Base-by-base conservation (phyloP, 2,888 invertebrate genomes). In the Trilocha varians region DNA sequence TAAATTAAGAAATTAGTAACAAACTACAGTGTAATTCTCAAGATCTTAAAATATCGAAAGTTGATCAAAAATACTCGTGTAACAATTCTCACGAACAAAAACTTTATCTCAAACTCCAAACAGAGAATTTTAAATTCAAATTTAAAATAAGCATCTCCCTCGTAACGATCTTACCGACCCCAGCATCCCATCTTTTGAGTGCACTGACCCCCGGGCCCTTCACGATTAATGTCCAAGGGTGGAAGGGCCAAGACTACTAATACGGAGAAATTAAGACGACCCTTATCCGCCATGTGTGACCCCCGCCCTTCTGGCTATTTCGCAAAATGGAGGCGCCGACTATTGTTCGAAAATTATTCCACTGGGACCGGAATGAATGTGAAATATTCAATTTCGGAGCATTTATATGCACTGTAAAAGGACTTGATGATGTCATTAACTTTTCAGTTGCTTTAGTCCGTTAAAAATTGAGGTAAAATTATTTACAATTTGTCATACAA, bases 231-330 rank as follows among this genome's bases (percentile, higher is more conserved):
- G 74, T 67, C 72, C 75, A 70, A 65, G 67, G 80, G 84, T 78
- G 73, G 25, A 25, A 25, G 25, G 70, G 59, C 68, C 66, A 80
- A 79, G 82, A 79, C 70, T 78, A 70, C 71, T 78, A 76, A 80
- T 76, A 74, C 77, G 62, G 68, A 65, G 65, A 83, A 82, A 84
- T 84, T 82, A 85, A 85, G 84, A 85, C 62, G 74, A 77, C 78
- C 80, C 79, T 68, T 72, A 52, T 50, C 51, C 55, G 59, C 69
- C 74, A 73, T 73, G 70, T 74, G 71, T 65, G 71, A 72, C 74
- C 74, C 76, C 65, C 59, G 52, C 48, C 57, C 56, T 44, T 46
- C 45, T 46, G 46, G 42, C 51, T 54, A 48, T 51, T 55, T 55
- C 43, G 53, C 59, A 60, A 67, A 54, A 55, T 66, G 65, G 66